phyloP scores from a whole-genome alignment of 1,140 invertebrate species.

The Gryllus bimaculatus region DNA sequence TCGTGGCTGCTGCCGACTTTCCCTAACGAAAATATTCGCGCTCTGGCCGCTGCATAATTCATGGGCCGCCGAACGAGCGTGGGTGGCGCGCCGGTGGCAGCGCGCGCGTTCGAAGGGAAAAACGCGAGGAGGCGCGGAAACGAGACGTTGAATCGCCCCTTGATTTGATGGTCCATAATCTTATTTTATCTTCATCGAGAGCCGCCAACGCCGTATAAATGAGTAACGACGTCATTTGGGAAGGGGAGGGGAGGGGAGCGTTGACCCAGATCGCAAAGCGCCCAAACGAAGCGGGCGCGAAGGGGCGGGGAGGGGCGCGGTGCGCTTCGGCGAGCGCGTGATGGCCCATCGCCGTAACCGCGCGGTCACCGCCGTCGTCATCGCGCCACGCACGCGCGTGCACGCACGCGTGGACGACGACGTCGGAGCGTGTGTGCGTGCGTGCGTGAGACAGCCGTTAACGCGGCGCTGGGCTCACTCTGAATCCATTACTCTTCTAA shows the following conservation, averaged over 20 bases:
- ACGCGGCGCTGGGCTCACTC: background rate
- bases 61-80: background rate
- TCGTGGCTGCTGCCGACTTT: too few species aligned
- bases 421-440: background rate
- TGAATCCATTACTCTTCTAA: background rate
- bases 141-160: background rate
- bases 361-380: too few species aligned
- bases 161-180: conserved; percentile 1
- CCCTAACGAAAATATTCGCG: too few species aligned
- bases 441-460: background rate
- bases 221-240: background rate
- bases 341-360: background rate
- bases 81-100: too few species aligned
- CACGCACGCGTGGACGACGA: background rate
- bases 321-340: background rate
- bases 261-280: background rate
- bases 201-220: background rate
- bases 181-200: background rate
- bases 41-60: too few species aligned
- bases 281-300: too few species aligned
- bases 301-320: too few species aligned
- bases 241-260: too few species aligned
- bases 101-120: background rate
- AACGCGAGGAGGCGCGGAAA: background rate
- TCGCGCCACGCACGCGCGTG: too few species aligned